phyloP scores from a whole-genome alignment of 1,140 invertebrate genomes.

The Metopolophium dirhodum region DNA sequence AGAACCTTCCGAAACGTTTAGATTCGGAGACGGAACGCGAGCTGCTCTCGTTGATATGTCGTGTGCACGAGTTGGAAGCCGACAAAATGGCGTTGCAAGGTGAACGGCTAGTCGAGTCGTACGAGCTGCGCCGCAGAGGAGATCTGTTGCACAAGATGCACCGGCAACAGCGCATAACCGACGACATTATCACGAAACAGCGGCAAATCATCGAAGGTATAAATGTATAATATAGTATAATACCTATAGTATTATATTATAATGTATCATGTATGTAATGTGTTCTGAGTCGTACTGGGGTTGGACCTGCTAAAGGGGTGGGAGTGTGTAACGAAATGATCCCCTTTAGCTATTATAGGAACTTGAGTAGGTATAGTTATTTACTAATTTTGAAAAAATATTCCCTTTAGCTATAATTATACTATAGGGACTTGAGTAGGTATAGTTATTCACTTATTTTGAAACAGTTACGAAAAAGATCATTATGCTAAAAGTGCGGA shows the following conservation, averaged over 20 bases:
- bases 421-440: no score
- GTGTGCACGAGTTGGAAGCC: slow-evolving; percentile 89
- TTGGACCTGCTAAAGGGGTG: no score
- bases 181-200: slow-evolving; percentile 90
- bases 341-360: no score
- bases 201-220: slow-evolving; percentile 84
- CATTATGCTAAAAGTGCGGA: no score
- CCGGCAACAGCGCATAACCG: slow-evolving; percentile 82
- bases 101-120: slow-evolving; percentile 80
- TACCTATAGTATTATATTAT: no score
- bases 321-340: no score
- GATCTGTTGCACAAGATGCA: slow-evolving; percentile 83
- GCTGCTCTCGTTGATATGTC: slow-evolving; percentile 80
- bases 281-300: background rate
- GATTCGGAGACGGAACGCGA: slow-evolving; percentile 87
- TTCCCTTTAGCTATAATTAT: no score
- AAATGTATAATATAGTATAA: no score
- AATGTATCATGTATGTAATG: background rate
- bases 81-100: slow-evolving; percentile 90
- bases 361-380: no score
- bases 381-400: no score
- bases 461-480: background rate
- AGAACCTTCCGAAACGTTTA: slow-evolving; percentile 83
- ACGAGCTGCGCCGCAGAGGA: slow-evolving; percentile 83
- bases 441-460: background rate